Evolutionary conservation across 2,797 vertebrate genomes (phyloP).

Genomic region (Enteromius paludinosus): DNA sequence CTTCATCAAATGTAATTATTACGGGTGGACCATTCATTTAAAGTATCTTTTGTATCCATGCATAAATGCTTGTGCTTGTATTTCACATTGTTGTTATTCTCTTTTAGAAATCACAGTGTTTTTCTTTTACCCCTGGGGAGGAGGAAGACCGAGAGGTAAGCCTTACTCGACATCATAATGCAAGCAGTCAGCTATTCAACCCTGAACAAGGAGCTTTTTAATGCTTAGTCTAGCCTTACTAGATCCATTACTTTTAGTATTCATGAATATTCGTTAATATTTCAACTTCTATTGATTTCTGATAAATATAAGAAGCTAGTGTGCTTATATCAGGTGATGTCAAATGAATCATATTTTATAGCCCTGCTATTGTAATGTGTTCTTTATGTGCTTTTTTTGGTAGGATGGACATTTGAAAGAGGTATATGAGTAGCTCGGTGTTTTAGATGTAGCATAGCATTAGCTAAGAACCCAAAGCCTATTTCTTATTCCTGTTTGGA

Average conservation of each 20-base stretch:
- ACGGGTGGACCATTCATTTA: background rate
- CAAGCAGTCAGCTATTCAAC: background rate
- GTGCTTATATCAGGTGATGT: background rate
- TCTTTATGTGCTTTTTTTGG: slow-evolving; percentile 29
- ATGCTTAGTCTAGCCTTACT: background rate
- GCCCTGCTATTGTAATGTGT: background rate
- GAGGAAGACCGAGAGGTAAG: slow-evolving; percentile 81
- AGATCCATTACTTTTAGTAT: background rate
- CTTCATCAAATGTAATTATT: background rate
- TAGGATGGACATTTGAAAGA: slow-evolving; percentile 61
- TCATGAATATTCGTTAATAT: background rate
- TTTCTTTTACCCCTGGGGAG: slow-evolving; percentile 82
- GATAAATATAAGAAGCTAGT: slow-evolving; percentile 18
- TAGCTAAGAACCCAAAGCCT: slow-evolving; percentile 50
- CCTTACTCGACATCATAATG: slow-evolving; percentile 17
- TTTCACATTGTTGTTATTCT: slow-evolving; percentile 12
- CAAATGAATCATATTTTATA: background rate
- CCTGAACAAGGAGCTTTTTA: background rate
- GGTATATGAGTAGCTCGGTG: slow-evolving; percentile 57
- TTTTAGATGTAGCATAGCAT: slow-evolving; percentile 29
- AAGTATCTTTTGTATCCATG: background rate
- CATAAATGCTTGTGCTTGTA: background rate
- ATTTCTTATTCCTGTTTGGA: slow-evolving; percentile 35
- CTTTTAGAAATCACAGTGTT: slow-evolving; percentile 85
- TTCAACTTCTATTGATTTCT: slow-evolving; percentile 3